Percentiles rank a stretch among this genome's conserved stretches.
Conservation (phyloP, 2,888 invertebrate species). For the Allygus modestus region DNA sequence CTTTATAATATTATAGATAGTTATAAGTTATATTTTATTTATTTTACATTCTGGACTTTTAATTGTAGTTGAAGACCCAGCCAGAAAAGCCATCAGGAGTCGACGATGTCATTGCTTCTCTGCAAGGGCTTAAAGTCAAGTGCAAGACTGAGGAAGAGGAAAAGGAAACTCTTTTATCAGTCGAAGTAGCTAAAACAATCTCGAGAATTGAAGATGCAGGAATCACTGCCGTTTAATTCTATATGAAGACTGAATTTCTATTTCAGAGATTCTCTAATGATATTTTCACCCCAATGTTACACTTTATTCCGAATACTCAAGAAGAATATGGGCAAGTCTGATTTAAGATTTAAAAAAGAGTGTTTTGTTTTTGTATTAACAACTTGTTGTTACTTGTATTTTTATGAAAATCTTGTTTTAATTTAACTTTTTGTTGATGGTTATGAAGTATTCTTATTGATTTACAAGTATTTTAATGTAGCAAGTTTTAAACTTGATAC, state of each 20-base stretch:
- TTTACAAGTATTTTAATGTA: conserved; percentile 15
- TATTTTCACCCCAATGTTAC: neutral
- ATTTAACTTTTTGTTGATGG: neutral
- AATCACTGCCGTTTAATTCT: conserved; percentile 74
- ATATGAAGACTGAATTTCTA: neutral
- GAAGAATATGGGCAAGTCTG: neutral
- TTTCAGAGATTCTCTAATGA: neutral
- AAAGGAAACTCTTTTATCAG: conserved; percentile 72
- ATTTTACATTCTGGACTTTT: neutral
- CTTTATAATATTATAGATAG: too few species aligned
- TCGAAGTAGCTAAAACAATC: conserved; percentile 77
- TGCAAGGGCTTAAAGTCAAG: conserved; percentile 72
- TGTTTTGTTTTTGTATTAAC: conserved; percentile 21
- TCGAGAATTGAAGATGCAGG: conserved; percentile 77
- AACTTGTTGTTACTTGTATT: neutral
- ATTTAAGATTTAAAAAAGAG: neutral
- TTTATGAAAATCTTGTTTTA: neutral
- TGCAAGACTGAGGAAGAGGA: conserved; percentile 74
- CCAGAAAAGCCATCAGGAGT: conserved; percentile 71
- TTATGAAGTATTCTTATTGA: neutral
- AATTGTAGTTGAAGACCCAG: conserved; percentile 28
- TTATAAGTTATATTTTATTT: too few species aligned
- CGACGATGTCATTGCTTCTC: conserved; percentile 76
- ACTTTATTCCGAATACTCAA: neutral
- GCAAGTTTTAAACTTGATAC: neutral